Evolutionary conservation across 2,113 vertebrate species (phyloP), one percentile per base, ranked within the genome.

Genomic region (Machaerirhynchus nigripectus): DNA sequence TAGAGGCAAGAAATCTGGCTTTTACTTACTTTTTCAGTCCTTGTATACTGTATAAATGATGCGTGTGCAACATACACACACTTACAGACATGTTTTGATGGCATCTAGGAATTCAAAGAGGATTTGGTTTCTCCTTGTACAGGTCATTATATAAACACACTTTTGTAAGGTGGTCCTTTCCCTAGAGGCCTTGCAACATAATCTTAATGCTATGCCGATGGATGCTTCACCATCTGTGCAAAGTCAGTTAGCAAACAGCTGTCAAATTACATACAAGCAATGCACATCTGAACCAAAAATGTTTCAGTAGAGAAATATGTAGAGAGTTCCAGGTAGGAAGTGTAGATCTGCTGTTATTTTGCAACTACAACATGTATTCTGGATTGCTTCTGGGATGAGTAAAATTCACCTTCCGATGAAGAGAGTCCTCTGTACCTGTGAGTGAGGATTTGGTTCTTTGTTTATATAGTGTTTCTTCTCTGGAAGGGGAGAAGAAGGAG

Each of bases 391-490:
- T 40, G 40, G 7, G 13, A 60, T 22, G 17, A 27, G 23, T 7
- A 88, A 74, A 73, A 69, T 49, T 86, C 20, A 39, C 10, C 40
- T 53, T 15, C 31, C 12, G 11, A 74, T n/a, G 31, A 67, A 63
- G 1, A 1, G 5, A 6, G 10, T 60, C 6, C 16, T 59, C 65
- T 55, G 6, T 50, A 42, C 17, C 9, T 15, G 19, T 10, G 1
- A 33, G 13, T 17, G 31, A 84, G 16, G 20, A 64, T 52, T 56
- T 79, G 31, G 2, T 15, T 55, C 37, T 59, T 40, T 31, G 11
- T 35, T 87, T 56, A 40, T 23, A 10, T 0, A 7, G 8, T 11
- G 5, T 37, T 83, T 83, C 18, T 71, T 52, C 40, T 69, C 0
- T 7, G 31, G 40, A 19, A 35, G 5, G 3, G 5, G 6, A 13